Evolutionary conservation across 2,797 vertebrate species (phyloP).

Genomic region (Pseudochirops corinnae): DNA sequence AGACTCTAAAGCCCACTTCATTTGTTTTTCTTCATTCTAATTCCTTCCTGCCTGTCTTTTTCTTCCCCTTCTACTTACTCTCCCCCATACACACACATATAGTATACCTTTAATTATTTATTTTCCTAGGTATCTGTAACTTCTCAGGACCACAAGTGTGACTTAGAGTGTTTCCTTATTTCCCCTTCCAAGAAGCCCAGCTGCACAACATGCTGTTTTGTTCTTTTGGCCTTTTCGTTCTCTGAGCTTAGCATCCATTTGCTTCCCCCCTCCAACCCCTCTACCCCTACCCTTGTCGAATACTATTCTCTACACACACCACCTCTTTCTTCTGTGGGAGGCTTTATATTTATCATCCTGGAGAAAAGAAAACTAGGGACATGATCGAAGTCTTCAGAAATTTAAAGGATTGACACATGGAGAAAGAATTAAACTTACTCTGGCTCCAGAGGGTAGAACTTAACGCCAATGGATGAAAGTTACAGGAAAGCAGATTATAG

Average conservation of each 20-base stretch:
- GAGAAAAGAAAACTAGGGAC: neutral
- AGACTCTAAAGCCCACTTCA: neutral
- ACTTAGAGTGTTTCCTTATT: neutral
- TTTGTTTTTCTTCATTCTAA: neutral
- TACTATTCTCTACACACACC: neutral
- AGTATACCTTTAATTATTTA: neutral
- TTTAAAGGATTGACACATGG: neutral
- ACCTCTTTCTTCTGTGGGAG: neutral
- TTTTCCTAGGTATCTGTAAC: neutral
- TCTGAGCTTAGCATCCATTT: neutral
- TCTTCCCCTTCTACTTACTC: neutral
- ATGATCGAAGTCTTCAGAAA: neutral
- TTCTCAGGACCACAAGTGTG: neutral
- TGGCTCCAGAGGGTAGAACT: neutral
- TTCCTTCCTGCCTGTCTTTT: constrained; percentile 31
- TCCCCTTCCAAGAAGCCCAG: constrained; percentile 18
- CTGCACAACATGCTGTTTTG: neutral
- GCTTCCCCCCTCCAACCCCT: neutral
- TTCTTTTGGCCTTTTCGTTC: neutral
- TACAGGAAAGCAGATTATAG: neutral
- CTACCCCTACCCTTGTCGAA: neutral
- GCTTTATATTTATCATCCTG: neutral
- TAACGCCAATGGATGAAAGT: neutral
- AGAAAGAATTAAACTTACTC: neutral
- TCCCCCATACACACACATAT: neutral